phyloP scores from a whole-genome alignment of 2,113 vertebrate species.

The Neogale vison region DNA sequence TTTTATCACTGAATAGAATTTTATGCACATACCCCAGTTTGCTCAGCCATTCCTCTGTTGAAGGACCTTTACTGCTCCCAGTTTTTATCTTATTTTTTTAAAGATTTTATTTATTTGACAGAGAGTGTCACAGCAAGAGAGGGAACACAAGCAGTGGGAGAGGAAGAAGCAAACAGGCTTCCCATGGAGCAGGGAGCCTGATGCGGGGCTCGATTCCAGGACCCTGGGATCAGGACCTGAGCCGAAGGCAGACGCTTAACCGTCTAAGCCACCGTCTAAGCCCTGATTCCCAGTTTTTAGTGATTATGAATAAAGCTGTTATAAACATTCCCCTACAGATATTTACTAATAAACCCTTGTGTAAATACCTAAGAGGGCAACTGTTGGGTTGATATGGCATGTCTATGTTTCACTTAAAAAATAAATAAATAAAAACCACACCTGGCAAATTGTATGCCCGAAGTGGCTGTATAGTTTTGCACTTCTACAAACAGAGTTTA shows the following conservation, averaged over 20 bases:
- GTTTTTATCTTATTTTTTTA: neutral
- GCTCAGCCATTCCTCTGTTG: neutral
- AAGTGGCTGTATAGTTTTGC: neutral
- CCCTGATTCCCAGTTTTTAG: neutral
- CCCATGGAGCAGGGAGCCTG: no score
- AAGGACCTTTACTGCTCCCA: neutral
- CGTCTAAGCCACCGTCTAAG: no score
- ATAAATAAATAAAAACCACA: neutral
- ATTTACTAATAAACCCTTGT: neutral
- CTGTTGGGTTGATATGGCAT: no score
- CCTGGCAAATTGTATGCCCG: neutral
- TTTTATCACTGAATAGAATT: neutral
- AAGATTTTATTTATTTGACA: no score
- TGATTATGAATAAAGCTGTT: neutral
- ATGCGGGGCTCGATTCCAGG: no score
- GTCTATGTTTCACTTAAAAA: neutral
- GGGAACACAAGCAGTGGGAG: no score
- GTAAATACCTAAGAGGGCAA: neutral
- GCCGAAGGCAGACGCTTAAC: no score
- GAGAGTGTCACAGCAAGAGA: no score
- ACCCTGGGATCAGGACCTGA: no score
- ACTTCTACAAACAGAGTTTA: neutral
- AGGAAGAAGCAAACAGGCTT: no score
- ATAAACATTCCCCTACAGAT: neutral
- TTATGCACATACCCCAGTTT: neutral